A percentile compares a stretch with the other conserved stretches of the same genome.
These are phyloP conservation scores for Grantiella picta DNA, from an alignment of 2,113 vertebrate genomes.

Conservation along the genomic window DNA sequence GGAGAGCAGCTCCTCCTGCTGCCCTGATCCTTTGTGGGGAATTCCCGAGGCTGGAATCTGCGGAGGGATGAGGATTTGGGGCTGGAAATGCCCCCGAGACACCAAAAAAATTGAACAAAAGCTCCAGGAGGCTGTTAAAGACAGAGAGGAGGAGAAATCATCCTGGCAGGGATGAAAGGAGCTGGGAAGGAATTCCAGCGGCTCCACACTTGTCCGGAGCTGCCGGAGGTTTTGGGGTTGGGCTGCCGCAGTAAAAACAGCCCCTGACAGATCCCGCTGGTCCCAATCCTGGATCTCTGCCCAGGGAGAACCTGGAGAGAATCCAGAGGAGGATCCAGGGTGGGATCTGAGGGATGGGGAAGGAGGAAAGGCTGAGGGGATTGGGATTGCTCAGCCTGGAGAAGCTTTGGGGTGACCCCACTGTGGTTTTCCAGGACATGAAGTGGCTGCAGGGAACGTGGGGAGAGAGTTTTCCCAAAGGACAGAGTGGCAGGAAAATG, in stretches of 20 bases:
- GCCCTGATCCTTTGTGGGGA: background rate
- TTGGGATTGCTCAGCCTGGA: background rate
- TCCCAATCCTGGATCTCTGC: background rate
- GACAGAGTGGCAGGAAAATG: background rate
- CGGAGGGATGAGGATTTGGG: background rate
- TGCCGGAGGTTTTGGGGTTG: background rate
- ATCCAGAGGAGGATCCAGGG: background rate
- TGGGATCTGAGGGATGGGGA: background rate
- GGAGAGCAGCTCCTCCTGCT: rapidly evolving
- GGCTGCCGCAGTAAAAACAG: background rate
- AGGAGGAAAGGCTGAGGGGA: background rate
- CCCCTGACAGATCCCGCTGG: background rate
- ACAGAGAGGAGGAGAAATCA: background rate
- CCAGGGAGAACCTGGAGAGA: background rate
- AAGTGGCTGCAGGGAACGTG: rapidly evolving
- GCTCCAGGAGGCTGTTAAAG: rapidly evolving
- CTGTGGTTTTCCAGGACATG: background rate
- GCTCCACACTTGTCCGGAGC: background rate
- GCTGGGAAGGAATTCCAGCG: background rate
- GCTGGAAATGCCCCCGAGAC: background rate
- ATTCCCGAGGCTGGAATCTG: background rate
- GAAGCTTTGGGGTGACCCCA: background rate
- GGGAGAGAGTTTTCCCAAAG: background rate
- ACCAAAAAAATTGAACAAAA: background rate
- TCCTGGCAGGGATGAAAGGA: background rate